Evolutionary conservation across 2,888 invertebrate genomes (phyloP).

Genomic region (Erebia aethiops): DNA sequence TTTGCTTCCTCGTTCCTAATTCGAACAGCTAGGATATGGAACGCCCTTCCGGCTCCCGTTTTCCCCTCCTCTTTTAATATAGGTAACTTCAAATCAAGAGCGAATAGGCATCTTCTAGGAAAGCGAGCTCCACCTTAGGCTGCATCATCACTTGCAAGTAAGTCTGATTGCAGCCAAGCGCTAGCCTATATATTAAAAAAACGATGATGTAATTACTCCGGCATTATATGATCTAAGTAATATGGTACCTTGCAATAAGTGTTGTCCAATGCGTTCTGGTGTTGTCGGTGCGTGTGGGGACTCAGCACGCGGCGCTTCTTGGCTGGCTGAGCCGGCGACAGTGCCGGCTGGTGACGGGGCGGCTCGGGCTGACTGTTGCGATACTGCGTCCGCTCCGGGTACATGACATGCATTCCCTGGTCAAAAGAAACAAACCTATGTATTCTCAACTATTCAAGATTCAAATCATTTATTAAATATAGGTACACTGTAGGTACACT

Average conservation of each 20-base stretch:
- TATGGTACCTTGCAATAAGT: slow-evolving; percentile 67
- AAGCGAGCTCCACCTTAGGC: too few relatives aligned
- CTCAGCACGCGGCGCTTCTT: slow-evolving; percentile 76
- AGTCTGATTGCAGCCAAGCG: too few relatives aligned
- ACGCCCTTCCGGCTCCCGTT: too few relatives aligned
- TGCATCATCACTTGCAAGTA: not conserved
- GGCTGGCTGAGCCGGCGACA: slow-evolving; percentile 71
- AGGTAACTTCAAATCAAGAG: too few relatives aligned
- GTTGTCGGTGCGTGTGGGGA: slow-evolving; percentile 48
- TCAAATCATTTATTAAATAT: too few relatives aligned
- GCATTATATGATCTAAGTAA: not conserved
- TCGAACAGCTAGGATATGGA: too few relatives aligned
- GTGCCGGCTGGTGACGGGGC: slow-evolving; percentile 66
- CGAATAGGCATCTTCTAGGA: too few relatives aligned
- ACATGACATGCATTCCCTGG: slow-evolving; percentile 94
- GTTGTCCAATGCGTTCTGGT: slow-evolving; percentile 58
- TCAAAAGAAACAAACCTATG: not conserved
- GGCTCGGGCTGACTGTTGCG: slow-evolving; percentile 75
- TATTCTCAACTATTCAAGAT: not conserved
- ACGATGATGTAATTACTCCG: too few relatives aligned
- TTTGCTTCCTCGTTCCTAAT: too few relatives aligned
- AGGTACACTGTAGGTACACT: too few relatives aligned
- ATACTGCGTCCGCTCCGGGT: slow-evolving; percentile 84
- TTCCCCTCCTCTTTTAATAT: too few relatives aligned
- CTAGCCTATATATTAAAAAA: too few relatives aligned